Percentiles rank a stretch among this genome's conserved stretches.
Conservation (phyloP, 2,797 vertebrate species). For the Dendrocincla fuliginosa region DNA sequence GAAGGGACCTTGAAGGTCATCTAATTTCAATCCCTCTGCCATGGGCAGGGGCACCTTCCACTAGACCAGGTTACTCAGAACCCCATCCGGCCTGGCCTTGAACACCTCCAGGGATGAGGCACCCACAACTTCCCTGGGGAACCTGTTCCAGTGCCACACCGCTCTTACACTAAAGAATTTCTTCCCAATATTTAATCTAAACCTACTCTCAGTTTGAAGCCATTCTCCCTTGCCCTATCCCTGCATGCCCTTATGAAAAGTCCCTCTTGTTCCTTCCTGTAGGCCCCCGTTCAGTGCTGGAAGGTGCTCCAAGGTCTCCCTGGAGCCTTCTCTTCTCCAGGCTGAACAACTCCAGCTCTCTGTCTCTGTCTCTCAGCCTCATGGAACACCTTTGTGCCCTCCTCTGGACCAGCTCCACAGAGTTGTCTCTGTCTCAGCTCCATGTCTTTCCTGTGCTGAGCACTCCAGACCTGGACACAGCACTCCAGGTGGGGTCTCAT, state of each 20-base stretch:
- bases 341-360: not conserved
- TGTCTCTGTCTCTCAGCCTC: not conserved
- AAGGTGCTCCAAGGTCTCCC: not conserved
- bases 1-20: not conserved
- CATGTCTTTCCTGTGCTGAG: not conserved
- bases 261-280: not conserved
- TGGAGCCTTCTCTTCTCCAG: not conserved
- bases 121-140: not conserved
- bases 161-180: not conserved
- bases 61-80: not conserved
- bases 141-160: not conserved
- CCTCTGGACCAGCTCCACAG: not conserved
- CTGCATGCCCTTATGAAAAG: not conserved
- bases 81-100: not conserved
- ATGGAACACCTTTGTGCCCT: not conserved
- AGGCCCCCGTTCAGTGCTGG: not conserved
- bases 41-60: not conserved
- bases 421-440: not conserved
- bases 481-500: not conserved
- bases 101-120: not conserved
- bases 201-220: not conserved
- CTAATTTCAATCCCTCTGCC: not conserved
- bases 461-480: not conserved
- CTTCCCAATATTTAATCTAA: not conserved
- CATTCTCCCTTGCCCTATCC: too few species aligned